A percentile compares a stretch with the other conserved stretches of the same genome.
Conservation (phyloP, 2,113 vertebrate species). For the Zosterops pallidus region DNA sequence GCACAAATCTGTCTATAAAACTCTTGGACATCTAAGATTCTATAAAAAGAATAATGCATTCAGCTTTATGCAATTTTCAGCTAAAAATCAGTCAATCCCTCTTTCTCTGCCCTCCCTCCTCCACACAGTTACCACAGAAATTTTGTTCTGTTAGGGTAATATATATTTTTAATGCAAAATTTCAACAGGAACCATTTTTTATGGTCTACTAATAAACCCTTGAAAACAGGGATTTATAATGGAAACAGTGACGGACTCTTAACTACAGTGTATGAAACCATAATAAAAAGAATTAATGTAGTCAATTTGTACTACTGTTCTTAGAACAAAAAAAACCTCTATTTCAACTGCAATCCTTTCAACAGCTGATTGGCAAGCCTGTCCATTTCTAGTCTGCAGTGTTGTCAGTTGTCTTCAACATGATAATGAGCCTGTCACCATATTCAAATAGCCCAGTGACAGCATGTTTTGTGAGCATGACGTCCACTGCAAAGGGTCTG, state of each 20-base stretch:
- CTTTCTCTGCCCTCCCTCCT: not conserved
- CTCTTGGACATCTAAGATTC: conserved; percentile 20
- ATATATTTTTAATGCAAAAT: conserved; percentile 49
- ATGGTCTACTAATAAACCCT: conserved; percentile 72
- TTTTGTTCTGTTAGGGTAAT: conserved; percentile 25
- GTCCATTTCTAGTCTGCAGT: conserved; percentile 78
- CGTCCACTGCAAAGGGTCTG: conserved; percentile 82
- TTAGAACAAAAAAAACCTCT: conserved; percentile 76
- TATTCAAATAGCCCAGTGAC: conserved; percentile 87
- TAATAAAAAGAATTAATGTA: conserved; percentile 84
- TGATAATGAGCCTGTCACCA: conserved; percentile 89
- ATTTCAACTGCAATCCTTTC: conserved; percentile 78
- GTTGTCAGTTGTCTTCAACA: conserved; percentile 83
- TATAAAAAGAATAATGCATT: conserved; percentile 50
- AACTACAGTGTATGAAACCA: conserved; percentile 73
- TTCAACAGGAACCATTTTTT: conserved; percentile 65
- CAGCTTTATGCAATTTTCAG: conserved; percentile 37
- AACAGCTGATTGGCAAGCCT: conserved; percentile 83
- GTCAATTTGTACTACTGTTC: conserved; percentile 85
- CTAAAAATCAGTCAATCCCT: conserved; percentile 9
- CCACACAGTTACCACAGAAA: not conserved
- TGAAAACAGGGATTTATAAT: conserved; percentile 75
- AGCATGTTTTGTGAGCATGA: conserved; percentile 83
- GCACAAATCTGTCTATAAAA: conserved; percentile 48
- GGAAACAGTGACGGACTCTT: conserved; percentile 72